phyloP scores from a whole-genome alignment of 2,888 invertebrate genomes.

The Penaeus monodon region DNA sequence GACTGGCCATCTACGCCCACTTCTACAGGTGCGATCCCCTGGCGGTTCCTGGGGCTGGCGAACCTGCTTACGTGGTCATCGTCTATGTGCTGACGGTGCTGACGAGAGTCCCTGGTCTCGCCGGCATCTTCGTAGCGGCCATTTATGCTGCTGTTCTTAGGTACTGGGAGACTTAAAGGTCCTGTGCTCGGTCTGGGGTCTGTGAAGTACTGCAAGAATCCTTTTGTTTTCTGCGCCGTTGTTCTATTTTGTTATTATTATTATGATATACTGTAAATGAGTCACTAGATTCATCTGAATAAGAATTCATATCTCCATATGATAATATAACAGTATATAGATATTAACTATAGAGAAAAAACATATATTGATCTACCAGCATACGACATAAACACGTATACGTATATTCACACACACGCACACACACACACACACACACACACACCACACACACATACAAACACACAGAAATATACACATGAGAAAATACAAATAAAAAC shows the following conservation, averaged over 20 bases:
- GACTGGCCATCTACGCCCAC: constrained; percentile 61
- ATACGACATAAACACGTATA: too few relatives aligned
- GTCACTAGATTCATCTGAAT: too few relatives aligned
- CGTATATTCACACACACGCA: too few relatives aligned
- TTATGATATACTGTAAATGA: not conserved
- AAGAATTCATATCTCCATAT: too few relatives aligned
- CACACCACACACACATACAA: too few relatives aligned
- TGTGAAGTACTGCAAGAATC: not conserved
- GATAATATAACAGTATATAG: too few relatives aligned
- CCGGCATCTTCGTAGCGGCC: constrained; percentile 62
- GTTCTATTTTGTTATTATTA: not conserved
- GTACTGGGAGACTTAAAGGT: constrained; percentile 2
- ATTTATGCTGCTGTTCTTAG: constrained; percentile 63
- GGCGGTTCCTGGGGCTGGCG: not conserved
- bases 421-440: too few relatives aligned
- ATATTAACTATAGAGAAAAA: too few relatives aligned
- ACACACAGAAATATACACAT: too few relatives aligned
- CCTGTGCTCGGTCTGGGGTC: not conserved
- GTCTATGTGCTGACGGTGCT: constrained; percentile 47
- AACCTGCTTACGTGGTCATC: constrained; percentile 36
- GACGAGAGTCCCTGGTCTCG: constrained; percentile 53
- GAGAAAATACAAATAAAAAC: too few relatives aligned
- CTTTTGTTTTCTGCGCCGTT: not conserved
- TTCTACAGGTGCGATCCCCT: constrained; percentile 63
- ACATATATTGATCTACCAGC: too few relatives aligned